Evolutionary conservation across 2,888 invertebrate species (phyloP).

Genomic region (Clunio marinus): DNA sequence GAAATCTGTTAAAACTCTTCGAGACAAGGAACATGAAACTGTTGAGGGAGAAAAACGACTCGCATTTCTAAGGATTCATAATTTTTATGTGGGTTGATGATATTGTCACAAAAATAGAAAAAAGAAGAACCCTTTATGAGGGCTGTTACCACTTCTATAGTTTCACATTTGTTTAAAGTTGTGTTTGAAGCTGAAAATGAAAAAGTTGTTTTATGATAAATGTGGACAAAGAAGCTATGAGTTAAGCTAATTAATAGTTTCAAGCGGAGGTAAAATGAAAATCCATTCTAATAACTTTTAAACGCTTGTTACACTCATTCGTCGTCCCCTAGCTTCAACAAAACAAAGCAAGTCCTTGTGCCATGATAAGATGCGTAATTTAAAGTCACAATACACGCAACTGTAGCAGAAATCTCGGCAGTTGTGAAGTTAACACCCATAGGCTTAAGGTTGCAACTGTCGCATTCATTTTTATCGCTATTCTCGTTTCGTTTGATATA

Average conservation of each 20-base stretch:
- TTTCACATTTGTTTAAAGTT: no score
- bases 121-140: neutral
- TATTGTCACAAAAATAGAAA: conserved; percentile 14
- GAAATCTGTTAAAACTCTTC: conserved; percentile 32
- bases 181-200: neutral
- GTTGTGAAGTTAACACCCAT: conserved; percentile 38
- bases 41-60: conserved; percentile 16
- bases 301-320: neutral
- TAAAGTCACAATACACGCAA: conserved; percentile 24
- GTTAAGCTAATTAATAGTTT: conserved; percentile 23
- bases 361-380: conserved; percentile 36
- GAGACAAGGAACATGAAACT: neutral
- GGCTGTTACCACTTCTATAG: neutral
- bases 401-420: conserved; percentile 31
- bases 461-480: neutral
- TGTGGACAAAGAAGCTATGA: neutral
- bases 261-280: neutral
- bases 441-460: conserved; percentile 38
- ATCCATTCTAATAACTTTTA: conserved; percentile 7
- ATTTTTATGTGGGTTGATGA: neutral
- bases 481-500: neutral
- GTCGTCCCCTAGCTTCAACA: neutral
- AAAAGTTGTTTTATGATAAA: neutral
- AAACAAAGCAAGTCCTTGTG: neutral
- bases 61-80: neutral